Conservation (phyloP, 2,888 invertebrate genomes). For the Drosophila robusta region DNA sequence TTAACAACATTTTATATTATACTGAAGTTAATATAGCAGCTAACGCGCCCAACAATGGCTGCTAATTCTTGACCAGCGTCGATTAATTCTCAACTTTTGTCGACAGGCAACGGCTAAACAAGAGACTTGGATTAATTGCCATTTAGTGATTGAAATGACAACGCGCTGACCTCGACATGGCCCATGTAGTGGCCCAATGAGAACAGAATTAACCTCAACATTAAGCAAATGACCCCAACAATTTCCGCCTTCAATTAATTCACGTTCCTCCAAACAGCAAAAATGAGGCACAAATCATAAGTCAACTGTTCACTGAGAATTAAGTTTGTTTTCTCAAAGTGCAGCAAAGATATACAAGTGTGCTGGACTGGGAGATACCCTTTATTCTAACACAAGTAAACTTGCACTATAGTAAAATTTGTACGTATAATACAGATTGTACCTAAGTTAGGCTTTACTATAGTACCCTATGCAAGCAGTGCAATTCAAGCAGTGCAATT, state of each 20-base stretch:
- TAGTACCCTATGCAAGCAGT: neutral
- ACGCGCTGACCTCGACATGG: slow-evolving; percentile 33
- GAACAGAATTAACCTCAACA: slow-evolving; percentile 45
- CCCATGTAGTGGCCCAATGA: slow-evolving; percentile 30
- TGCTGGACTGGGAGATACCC: neutral
- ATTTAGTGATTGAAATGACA: slow-evolving; percentile 33
- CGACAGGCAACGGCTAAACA: slow-evolving; percentile 30
- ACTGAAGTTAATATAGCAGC: slow-evolving; percentile 6
- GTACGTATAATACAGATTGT: neutral
- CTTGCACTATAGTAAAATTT: neutral
- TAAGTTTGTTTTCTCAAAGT: slow-evolving; percentile 1
- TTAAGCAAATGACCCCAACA: slow-evolving; percentile 50
- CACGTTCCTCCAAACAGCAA: slow-evolving; percentile 37
- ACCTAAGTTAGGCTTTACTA: neutral
- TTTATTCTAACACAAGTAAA: neutral
- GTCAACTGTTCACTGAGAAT: slow-evolving; percentile 2
- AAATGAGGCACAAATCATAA: slow-evolving; percentile 41
- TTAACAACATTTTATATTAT: slow-evolving; percentile 39
- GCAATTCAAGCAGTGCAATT: neutral
- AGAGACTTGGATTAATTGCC: slow-evolving; percentile 44
- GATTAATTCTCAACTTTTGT: slow-evolving; percentile 43
- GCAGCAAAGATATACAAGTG: neutral
- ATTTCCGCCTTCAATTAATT: slow-evolving; percentile 66
- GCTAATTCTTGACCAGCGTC: slow-evolving; percentile 29
- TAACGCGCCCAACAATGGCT: slow-evolving; percentile 24